phyloP scores from a whole-genome alignment of 2,797 vertebrate genomes.

The Paramormyrops hopkinsi region DNA sequence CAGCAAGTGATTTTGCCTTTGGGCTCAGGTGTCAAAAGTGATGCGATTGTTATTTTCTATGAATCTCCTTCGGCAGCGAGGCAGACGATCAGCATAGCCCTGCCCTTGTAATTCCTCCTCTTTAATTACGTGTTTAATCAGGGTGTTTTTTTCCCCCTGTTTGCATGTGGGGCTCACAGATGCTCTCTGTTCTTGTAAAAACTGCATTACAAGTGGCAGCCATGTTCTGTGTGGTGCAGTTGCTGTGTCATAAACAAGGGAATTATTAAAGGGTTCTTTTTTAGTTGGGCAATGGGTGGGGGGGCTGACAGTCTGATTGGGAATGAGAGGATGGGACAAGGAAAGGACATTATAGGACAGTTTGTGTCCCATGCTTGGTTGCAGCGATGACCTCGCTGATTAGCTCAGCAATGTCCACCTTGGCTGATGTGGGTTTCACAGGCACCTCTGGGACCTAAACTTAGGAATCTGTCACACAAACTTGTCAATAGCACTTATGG shows the following conservation, averaged over 20 bases:
- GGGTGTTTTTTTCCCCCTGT: constrained; percentile 53
- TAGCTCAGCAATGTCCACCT: not conserved
- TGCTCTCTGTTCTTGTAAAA: constrained; percentile 49
- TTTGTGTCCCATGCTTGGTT: not conserved
- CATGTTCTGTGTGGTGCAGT: constrained; percentile 18
- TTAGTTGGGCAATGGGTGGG: not conserved
- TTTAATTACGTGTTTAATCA: constrained; percentile 52
- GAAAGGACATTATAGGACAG: not conserved
- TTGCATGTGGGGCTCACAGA: constrained; percentile 45
- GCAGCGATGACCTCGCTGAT: not conserved
- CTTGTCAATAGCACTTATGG: not conserved
- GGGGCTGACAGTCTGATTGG: not conserved
- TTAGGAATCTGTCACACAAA: not conserved
- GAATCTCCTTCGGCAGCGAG: constrained; percentile 16
- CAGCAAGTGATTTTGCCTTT: constrained; percentile 46
- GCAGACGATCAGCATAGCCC: constrained; percentile 31
- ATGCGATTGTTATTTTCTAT: constrained; percentile 39
- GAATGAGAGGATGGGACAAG: not conserved
- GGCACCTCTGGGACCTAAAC: not conserved
- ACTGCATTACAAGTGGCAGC: constrained; percentile 45
- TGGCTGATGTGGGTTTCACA: not conserved
- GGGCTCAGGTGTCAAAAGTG: constrained; percentile 46
- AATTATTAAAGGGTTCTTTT: not conserved
- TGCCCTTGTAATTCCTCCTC: constrained; percentile 14
- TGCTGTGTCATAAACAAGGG: not conserved